Evolutionary conservation across 2,113 vertebrate species (phyloP).

Genomic region (Periophthalmodon schlosseri): DNA sequence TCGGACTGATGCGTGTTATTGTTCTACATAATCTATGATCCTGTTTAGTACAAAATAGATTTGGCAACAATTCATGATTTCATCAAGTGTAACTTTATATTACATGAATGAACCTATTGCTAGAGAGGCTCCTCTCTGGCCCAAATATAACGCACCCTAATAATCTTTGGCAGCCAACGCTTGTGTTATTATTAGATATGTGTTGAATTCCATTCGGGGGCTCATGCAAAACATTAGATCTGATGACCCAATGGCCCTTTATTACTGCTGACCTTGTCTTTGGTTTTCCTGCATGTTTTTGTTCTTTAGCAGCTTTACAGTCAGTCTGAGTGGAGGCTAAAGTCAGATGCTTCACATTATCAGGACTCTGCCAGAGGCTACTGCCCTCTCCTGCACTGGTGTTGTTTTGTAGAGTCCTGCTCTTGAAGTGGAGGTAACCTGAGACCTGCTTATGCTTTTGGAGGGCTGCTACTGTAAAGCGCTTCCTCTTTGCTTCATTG

Average conservation of each 20-base stretch:
- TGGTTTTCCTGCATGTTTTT: conserved; percentile 15
- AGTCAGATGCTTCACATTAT: conserved; percentile 10
- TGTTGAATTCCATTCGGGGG: conserved; percentile 28
- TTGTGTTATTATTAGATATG: conserved; percentile 53
- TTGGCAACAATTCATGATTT: not conserved
- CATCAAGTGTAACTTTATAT: not conserved
- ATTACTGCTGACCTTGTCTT: not conserved
- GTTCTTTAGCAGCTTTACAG: not conserved
- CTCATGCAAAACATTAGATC: not conserved
- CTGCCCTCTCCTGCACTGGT: conserved; percentile 1
- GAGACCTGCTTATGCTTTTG: conserved; percentile 9
- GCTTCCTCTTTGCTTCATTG: not conserved
- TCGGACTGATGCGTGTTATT: not conserved
- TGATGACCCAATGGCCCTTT: not conserved
- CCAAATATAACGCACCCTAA: conserved; percentile 27
- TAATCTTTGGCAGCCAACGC: conserved; percentile 43
- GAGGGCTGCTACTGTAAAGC: conserved; percentile 2
- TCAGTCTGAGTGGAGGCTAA: conserved; percentile 3
- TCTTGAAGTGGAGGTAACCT: conserved; percentile 29
- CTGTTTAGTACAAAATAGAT: not conserved
- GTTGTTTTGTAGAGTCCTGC: not conserved
- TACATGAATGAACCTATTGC: not conserved
- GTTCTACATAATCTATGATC: not conserved
- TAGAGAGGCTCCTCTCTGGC: conserved; percentile 6
- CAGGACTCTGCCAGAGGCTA: conserved; percentile 2